These are phyloP conservation scores for Poecile atricapillus DNA, from an alignment of 2,113 vertebrate genomes.

Conservation along the genomic window DNA sequence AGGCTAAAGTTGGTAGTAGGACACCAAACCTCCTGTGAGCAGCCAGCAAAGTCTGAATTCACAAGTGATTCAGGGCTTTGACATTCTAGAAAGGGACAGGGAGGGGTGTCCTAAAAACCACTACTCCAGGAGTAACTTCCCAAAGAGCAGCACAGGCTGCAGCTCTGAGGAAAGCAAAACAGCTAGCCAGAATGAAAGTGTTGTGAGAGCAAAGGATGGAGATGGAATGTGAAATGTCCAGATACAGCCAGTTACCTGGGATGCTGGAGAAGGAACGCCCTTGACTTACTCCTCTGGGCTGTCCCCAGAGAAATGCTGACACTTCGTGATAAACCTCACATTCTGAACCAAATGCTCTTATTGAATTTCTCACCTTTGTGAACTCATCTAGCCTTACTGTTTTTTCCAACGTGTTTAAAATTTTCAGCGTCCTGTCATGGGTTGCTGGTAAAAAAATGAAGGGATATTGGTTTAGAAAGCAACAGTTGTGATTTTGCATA, in stretches of 20 bases:
- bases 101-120: neutral
- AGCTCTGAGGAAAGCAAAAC: neutral
- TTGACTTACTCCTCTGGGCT: neutral
- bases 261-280: neutral
- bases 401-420: conserved; percentile 15
- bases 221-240: neutral
- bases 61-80: neutral
- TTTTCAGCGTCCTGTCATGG: conserved; percentile 35
- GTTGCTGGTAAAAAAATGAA: conserved; percentile 30
- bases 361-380: conserved; percentile 66
- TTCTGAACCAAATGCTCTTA: neutral
- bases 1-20: neutral
- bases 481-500: neutral
- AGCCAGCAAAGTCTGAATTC: neutral
- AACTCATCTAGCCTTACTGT: conserved; percentile 58
- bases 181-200: neutral
- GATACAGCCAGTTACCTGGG: neutral
- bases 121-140: neutral
- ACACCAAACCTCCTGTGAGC: neutral
- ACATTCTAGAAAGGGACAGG: neutral
- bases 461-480: conserved; percentile 25
- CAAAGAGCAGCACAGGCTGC: neutral
- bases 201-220: neutral
- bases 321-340: neutral
- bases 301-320: neutral